phyloP scores from a whole-genome alignment of 2,113 vertebrate genomes.

The Todiramphus chloris region DNA sequence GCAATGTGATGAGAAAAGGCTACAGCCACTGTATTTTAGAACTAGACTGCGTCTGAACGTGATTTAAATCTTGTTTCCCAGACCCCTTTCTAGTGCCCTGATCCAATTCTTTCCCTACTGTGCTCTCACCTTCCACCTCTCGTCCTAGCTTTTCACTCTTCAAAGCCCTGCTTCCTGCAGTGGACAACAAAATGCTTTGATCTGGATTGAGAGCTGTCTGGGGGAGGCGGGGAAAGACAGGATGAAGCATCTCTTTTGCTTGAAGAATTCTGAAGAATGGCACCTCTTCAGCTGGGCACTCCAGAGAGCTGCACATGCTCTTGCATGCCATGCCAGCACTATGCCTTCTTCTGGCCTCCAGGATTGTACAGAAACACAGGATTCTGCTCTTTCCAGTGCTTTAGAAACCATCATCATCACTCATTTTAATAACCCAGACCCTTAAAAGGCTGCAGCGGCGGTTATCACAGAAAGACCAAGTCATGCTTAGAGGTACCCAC shows the following conservation, averaged over 20 bases:
- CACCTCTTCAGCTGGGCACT: not conserved
- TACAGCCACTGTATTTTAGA: not conserved
- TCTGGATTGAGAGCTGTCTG: not conserved
- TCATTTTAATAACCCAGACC: conserved; percentile 17
- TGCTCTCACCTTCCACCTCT: not conserved
- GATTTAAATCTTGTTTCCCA: not conserved
- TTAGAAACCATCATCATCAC: not conserved
- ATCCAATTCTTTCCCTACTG: not conserved
- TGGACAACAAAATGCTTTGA: not conserved
- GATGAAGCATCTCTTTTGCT: not conserved
- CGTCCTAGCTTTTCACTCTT: not conserved
- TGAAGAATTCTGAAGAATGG: not conserved
- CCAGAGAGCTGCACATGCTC: not conserved
- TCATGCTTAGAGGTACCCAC: not conserved
- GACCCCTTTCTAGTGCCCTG: not conserved
- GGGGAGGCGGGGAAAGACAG: not conserved
- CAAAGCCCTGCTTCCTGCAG: not conserved
- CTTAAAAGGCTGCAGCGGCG: conserved; percentile 1
- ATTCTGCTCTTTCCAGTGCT: not conserved
- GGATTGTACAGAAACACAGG: not conserved
- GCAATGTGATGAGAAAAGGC: not conserved
- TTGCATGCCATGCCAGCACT: accelerated
- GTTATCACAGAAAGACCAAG: not conserved
- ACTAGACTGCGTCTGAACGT: not conserved
- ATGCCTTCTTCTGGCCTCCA: not conserved